Base-by-base conservation (phyloP, 2,888 invertebrate species). In the Panopea generosa region DNA sequence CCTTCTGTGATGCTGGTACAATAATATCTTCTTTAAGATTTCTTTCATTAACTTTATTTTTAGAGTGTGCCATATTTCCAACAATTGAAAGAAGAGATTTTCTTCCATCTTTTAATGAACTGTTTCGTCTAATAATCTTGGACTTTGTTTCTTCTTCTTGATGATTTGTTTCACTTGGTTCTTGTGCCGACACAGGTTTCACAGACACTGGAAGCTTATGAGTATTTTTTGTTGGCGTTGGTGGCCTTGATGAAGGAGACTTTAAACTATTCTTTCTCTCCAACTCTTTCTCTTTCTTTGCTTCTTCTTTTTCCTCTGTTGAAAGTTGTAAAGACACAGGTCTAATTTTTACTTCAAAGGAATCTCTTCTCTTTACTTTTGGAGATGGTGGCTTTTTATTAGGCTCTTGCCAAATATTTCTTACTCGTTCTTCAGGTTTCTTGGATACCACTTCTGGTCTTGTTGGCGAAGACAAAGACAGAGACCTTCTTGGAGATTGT, bases 341-440 rank as follows among this genome's bases (percentile, higher is more conserved):
- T 52, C 80, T 65, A 18, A 80, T 67, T 50, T 80, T 76, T 0
- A 80, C 60, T 55, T 80, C 80, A 76, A 80, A 80, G 45, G 80
- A 80, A 52, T 76, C 70, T 27, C 26, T 62, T 22, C 80, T 52
- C n/a, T 62, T 73, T 4, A 80, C 24, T 33, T 70, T 73, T 27
- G 75, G 75, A 20, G 79, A 72, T 26, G 73, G 70, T 0, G 72
- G 65, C 49, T 67, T 73, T n/a, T 40, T 56, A 9, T 52, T 22
- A 45, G 38, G 53, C 14, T 60, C 69, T 45, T 62, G 57, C 80
- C 80, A 80, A 11, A 80, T 50, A 56, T 80, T 80, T 62, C 80
- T 73, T 4, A 40, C 55, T 61, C 80, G 66, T n/a, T 77, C 77
- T n/a, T 77, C 77, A 24, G 27, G 29, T 26, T 55, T 45, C 45